Conservation (phyloP, 2,888 invertebrate species). For the Prosopocoilus inquinatus region DNA sequence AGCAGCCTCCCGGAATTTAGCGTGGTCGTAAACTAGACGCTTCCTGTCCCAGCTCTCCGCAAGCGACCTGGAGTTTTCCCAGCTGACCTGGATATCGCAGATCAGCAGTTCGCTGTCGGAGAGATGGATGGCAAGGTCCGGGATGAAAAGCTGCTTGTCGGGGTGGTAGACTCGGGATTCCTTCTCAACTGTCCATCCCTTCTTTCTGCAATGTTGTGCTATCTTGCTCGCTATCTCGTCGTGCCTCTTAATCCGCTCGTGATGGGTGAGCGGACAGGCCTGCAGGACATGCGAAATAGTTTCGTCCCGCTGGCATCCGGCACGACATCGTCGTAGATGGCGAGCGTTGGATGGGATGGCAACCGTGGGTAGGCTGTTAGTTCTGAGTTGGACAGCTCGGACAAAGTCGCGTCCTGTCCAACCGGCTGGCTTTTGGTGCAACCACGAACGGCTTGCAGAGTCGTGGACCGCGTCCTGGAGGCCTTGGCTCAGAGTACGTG, state of each 20-base stretch:
- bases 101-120: background rate
- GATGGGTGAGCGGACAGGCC: conserved; percentile 16
- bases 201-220: conserved; percentile 11
- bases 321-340: conserved; percentile 13
- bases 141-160: conserved; percentile 28
- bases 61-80: too few relatives aligned
- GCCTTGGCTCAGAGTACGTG: conserved; percentile 11
- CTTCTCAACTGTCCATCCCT: conserved; percentile 20
- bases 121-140: conserved; percentile 22
- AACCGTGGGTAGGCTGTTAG: conserved; percentile 16
- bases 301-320: conserved; percentile 15
- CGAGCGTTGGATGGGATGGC: conserved; percentile 19
- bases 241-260: conserved; percentile 19
- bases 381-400: conserved; percentile 19
- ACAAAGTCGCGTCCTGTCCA: conserved; percentile 26
- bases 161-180: conserved; percentile 27
- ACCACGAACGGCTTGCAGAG: conserved; percentile 25
- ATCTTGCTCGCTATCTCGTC: conserved; percentile 25
- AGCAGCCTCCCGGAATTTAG: too few relatives aligned
- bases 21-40: too few relatives aligned
- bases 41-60: too few relatives aligned
- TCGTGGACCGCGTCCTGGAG: conserved; percentile 21
- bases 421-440: conserved; percentile 15
- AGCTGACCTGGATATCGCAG: too few relatives aligned
- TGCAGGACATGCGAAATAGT: conserved; percentile 23